phyloP scores from a whole-genome alignment of 2,888 invertebrate species.

The Micropterix aruncella region DNA sequence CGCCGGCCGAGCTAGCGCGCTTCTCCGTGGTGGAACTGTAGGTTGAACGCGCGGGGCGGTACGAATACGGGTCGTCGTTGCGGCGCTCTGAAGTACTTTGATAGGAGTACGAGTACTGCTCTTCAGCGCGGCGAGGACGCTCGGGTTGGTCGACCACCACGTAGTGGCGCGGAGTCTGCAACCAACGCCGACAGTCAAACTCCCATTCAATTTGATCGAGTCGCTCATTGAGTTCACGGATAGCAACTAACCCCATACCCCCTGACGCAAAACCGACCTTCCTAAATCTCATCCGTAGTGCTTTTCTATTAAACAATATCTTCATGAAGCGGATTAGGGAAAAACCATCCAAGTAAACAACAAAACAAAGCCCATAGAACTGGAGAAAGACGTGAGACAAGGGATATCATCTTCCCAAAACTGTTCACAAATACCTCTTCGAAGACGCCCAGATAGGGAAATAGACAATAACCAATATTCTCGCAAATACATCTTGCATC shows the following conservation, averaged over 20 bases:
- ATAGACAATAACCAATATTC: no score
- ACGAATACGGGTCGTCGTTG: constrained; percentile 35
- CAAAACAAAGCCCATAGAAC: not conserved
- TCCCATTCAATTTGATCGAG: not conserved
- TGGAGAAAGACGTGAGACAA: no score
- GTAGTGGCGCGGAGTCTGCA: constrained; percentile 80
- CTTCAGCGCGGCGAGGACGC: constrained; percentile 53
- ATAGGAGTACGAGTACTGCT: constrained; percentile 80
- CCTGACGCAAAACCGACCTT: not conserved
- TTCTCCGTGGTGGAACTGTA: constrained; percentile 58
- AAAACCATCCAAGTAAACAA: no score
- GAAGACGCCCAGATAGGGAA: no score
- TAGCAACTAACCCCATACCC: constrained; percentile 2
- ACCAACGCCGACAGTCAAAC: constrained; percentile 26
- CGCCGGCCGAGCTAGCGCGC: constrained; percentile 47
- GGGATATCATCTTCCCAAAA: no score
- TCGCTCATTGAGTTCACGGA: not conserved
- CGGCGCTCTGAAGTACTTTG: constrained; percentile 44
- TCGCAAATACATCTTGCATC: no score
- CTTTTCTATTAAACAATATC: no score
- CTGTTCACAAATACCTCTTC: no score
- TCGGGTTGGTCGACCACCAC: constrained; percentile 72
- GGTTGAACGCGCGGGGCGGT: constrained; percentile 47
- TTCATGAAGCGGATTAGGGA: no score
- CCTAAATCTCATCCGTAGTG: no score